Conservation (phyloP, 37 sponge, comb jelly and placozoan species). For the Eunapius fragilis region DNA sequence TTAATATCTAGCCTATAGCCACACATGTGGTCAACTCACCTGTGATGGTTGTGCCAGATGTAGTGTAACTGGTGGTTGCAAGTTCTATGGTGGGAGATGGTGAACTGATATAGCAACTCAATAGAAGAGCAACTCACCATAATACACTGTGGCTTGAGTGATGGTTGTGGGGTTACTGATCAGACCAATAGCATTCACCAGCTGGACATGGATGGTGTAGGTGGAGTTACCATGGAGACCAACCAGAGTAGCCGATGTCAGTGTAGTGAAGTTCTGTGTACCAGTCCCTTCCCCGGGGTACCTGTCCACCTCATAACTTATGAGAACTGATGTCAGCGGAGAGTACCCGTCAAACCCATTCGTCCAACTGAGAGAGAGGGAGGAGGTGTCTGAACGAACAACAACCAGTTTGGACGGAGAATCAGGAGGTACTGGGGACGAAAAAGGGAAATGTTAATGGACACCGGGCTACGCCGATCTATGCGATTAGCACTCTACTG, state of each 20-base stretch:
- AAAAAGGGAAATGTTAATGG: not conserved
- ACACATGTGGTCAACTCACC: too few relatives aligned
- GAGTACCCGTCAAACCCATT: not conserved
- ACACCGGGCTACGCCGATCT: too few relatives aligned
- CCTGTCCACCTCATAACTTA: not conserved
- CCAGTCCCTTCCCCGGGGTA: not conserved
- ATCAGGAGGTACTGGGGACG: not conserved
- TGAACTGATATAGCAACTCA: too few relatives aligned
- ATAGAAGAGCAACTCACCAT: too few relatives aligned
- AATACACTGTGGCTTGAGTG: too few relatives aligned
- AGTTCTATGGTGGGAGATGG: too few relatives aligned
- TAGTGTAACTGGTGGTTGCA: too few relatives aligned
- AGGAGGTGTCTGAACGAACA: not conserved
- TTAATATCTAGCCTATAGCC: too few relatives aligned
- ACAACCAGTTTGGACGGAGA: not conserved
- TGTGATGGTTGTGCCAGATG: too few relatives aligned
- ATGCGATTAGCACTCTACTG: too few relatives aligned
- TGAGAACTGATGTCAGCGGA: not conserved
- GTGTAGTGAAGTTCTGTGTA: not conserved
- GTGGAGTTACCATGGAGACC: not conserved
- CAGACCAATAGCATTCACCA: not conserved
- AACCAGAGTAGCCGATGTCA: not conserved
- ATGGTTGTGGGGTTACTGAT: not conserved
- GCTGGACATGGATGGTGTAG: not conserved
- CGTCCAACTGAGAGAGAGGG: not conserved